phyloP scores from a whole-genome alignment of 2,888 invertebrate genomes.

The Protodeltote pygarga region DNA sequence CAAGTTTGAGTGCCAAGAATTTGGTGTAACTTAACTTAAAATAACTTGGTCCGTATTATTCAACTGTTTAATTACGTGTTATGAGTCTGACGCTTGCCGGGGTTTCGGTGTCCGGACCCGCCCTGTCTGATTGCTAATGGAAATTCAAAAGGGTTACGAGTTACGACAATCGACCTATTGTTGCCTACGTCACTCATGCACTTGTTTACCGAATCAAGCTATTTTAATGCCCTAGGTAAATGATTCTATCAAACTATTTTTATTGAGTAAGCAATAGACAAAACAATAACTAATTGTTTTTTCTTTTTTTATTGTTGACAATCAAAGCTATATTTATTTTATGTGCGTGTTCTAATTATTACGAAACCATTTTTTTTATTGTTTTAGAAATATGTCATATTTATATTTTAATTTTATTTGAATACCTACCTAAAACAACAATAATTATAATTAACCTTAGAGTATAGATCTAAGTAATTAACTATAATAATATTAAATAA shows the following conservation, averaged over 20 bases:
- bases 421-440: too few species aligned
- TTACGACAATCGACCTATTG: constrained; percentile 53
- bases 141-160: constrained; percentile 55
- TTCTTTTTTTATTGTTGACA: too few species aligned
- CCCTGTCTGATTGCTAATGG: constrained; percentile 70
- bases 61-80: constrained; percentile 12
- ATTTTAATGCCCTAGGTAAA: neutral
- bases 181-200: constrained; percentile 30
- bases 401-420: too few species aligned
- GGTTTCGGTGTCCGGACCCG: constrained; percentile 67
- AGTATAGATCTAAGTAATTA: too few species aligned
- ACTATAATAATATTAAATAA: too few species aligned
- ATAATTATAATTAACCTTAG: too few species aligned
- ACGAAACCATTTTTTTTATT: too few species aligned
- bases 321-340: too few species aligned
- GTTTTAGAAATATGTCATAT: too few species aligned
- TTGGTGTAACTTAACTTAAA: neutral
- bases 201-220: constrained; percentile 7
- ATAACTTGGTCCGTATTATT: constrained; percentile 17
- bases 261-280: neutral
- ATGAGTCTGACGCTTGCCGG: constrained; percentile 39
- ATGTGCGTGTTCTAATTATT: too few species aligned
- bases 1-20: neutral
- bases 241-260: constrained; percentile 1
- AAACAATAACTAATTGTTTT: constrained; percentile 1